phyloP scores from a whole-genome alignment of 2,113 vertebrate genomes.

The Sceloporus tristichus region DNA sequence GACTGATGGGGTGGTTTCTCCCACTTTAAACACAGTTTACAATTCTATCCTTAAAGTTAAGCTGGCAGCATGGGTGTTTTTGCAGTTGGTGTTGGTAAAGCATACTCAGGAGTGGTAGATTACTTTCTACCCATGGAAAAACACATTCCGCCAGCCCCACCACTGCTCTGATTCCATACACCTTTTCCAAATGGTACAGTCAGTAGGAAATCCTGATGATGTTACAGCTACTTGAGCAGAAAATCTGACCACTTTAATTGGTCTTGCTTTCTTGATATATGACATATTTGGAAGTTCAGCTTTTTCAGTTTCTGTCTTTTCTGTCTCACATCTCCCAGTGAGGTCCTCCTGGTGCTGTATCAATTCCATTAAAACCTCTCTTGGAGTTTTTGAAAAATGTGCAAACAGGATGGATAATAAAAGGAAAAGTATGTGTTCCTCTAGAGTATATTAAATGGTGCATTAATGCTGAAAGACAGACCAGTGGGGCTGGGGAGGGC shows the following conservation, averaged over 20 bases:
- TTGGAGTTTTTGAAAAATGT: constrained; percentile 51
- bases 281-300: constrained; percentile 47
- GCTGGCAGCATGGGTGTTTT: constrained; percentile 71
- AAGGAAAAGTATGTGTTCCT: constrained; percentile 37
- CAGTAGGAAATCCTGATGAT: constrained; percentile 73
- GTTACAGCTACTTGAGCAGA: constrained; percentile 68
- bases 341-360: constrained; percentile 56
- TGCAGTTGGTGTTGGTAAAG: constrained; percentile 72
- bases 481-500: constrained; percentile 18
- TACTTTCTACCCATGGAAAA: constrained; percentile 69
- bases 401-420: constrained; percentile 39
- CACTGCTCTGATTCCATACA: constrained; percentile 61
- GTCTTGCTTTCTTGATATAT: constrained; percentile 59
- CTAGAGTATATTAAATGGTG: constrained; percentile 44
- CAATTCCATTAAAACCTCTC: constrained; percentile 43
- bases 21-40: constrained; percentile 66
- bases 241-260: constrained; percentile 58
- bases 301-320: constrained; percentile 59
- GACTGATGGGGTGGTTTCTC: constrained; percentile 68
- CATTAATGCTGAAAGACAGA: constrained; percentile 18
- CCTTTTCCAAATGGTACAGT: constrained; percentile 66
- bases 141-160: constrained; percentile 61
- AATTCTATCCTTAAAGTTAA: constrained; percentile 71
- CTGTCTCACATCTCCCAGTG: constrained; percentile 25
- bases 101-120: constrained; percentile 68